Evolutionary conservation across 2,888 invertebrate species (phyloP).

Genomic region (Hypselothyrea guttata): DNA sequence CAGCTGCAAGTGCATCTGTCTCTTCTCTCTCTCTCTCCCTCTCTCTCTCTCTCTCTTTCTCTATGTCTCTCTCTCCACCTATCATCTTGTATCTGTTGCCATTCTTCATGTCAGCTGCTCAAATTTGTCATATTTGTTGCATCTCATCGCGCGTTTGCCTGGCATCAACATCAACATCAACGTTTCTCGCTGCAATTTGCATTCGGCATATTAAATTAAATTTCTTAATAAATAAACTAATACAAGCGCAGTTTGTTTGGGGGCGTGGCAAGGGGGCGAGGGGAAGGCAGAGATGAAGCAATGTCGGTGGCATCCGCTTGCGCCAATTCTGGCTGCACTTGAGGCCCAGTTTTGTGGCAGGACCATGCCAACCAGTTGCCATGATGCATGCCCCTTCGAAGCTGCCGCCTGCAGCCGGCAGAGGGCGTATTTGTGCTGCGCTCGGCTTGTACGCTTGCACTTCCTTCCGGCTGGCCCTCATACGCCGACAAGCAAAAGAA

Average conservation of each 20-base stretch:
- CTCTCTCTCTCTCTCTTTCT: background rate
- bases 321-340: conserved; percentile 64
- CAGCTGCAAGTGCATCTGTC: conserved; percentile 1
- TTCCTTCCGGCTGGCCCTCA: conserved; percentile 66
- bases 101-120: conserved; percentile 31
- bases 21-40: background rate
- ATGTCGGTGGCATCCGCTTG: conserved; percentile 64
- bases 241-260: background rate
- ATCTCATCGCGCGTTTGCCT: conserved; percentile 6
- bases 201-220: conserved; percentile 36
- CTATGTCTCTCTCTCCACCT: conserved; percentile 5
- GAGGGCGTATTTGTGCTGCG: conserved; percentile 55
- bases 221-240: conserved; percentile 44
- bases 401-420: background rate
- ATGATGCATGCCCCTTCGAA: background rate
- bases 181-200: conserved; percentile 2
- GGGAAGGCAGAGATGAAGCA: conserved; percentile 4
- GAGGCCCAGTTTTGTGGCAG: conserved; percentile 21
- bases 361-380: background rate
- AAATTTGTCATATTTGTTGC: conserved; percentile 33
- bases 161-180: too few species aligned
- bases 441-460: conserved; percentile 70
- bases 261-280: background rate
- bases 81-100: conserved; percentile 10
- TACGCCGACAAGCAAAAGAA: conserved; percentile 26